Base-by-base conservation (phyloP, 2,888 invertebrate genomes). In the Dromius quadrimaculatus region DNA sequence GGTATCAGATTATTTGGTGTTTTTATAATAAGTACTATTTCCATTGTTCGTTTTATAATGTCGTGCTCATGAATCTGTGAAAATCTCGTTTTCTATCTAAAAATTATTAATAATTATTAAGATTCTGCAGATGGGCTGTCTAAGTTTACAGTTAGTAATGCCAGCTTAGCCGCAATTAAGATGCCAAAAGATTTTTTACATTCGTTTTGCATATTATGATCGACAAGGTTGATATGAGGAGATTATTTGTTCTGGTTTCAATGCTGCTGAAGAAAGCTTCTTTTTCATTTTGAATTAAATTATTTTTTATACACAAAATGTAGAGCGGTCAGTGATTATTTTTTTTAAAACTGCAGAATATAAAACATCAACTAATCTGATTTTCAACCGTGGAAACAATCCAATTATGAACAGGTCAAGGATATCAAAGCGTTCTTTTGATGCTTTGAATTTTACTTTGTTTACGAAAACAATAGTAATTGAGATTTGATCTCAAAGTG, bases 41-140 rank as follows among this genome's bases (percentile, higher is more conserved):
- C 9, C 41, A 5, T 11, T 41, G 11, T 41, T 41, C 9, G 4
- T 41, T 41, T 41, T n/a, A 41, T 41, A 4, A 8, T 8, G 6
- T n/a, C 41, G 41, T 41, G 41, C n/a, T 5, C 41, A 41, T 3
- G 11, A 41, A 11, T 41, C 41, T 41, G 41, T 41, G 41, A 41
- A 41, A 41, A 41, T 41, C 41, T n/a, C 9, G 41, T 41, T 41
- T 41, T 41, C 41, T 41, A 41, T 41, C 41, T 41, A 41, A 41
- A 41, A 41, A 11, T 41, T n/a, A 9, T 32, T 41, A 9, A n/a
- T 11, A 41, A 41, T 41, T 41, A 41, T 41, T 3, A n/a, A 41
- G 6, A 41, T 11, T n/a, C 11, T 8, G 13, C 11, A 6, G 5
- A 32, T 6, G 9, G 5, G 9, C 4, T 32, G n/a, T n/a, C 6